phyloP scores from a whole-genome alignment of 2,888 invertebrate species.

The Argyresthia albistria region DNA sequence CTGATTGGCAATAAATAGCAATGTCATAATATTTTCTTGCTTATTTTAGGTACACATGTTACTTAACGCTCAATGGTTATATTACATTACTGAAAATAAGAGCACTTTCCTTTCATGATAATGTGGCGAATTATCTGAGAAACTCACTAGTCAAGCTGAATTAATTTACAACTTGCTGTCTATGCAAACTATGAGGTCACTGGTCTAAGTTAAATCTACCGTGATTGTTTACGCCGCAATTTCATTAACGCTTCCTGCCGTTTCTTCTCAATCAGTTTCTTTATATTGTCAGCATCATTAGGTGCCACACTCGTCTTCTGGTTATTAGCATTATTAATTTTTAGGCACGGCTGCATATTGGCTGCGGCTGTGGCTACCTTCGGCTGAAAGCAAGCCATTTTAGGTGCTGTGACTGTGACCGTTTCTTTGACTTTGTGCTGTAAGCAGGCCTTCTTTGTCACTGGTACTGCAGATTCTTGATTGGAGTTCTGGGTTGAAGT shows the following conservation, averaged over 20 bases:
- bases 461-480: constrained; percentile 10
- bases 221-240: constrained; percentile 38
- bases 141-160: too few relatives aligned
- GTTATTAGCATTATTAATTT: neutral
- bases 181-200: too few relatives aligned
- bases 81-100: too few relatives aligned
- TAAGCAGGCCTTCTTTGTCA: constrained; percentile 28
- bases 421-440: constrained; percentile 26
- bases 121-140: too few relatives aligned
- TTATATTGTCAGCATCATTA: constrained; percentile 26
- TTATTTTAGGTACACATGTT: too few relatives aligned
- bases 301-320: neutral
- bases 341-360: neutral
- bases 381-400: constrained; percentile 22
- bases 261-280: constrained; percentile 55
- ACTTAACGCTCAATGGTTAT: too few relatives aligned
- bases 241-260: constrained; percentile 61
- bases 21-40: too few relatives aligned
- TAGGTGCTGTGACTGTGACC: constrained; percentile 11
- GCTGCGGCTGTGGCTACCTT: neutral
- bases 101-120: too few relatives aligned
- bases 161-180: too few relatives aligned
- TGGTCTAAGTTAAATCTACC: too few relatives aligned
- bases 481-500: constrained; percentile 30
- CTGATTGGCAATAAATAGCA: too few relatives aligned